Base-by-base conservation (phyloP, 37 sponge, comb jelly and placozoan species). In the Halichondria panicea region DNA sequence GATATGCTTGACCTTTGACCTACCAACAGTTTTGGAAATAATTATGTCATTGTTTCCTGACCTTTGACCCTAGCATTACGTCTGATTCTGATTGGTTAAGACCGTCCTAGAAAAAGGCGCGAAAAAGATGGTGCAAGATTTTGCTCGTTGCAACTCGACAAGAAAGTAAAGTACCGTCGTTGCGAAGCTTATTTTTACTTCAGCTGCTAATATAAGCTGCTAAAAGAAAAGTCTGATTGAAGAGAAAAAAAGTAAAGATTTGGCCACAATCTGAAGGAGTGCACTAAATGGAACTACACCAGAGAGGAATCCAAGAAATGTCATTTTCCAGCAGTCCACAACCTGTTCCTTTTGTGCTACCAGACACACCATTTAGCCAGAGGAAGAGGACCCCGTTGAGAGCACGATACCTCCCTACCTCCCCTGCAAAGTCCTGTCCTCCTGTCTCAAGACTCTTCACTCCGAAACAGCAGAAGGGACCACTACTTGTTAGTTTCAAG, bases 361-460 rank as follows among this genome's bases (percentile, higher is more conserved):
- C 70, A 0, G 74, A 81, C 5, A 62, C 68, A 1, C 41, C 79
- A 0, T 91, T 91, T 60, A 91, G 86, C 38, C 86, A 80, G 56
- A 72, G 91, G 46, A 85, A 77, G 52, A 76, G 66, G 68, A 91
- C 91, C 55, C 91, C 91, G 4, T 81, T 85, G 48, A 85, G 82
- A 81, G 82, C 78, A 3, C 68, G 55, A 31, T 25, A 56, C 0
- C 82, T 87, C 1, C 87, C 87, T 0, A 75, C 55, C 24, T 48
- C 92, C 0, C 87, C 92, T 8, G 76, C 88, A 12, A 92, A 92
- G 59, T 79, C 88, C 21, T 87, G 87, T 58, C 92, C 92, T 6
- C 92, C 92, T 33, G 84, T 87, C 13, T 88, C 88, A 3, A 61
- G 92, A 24, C 48, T 92, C 18, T 87, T 83, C 71, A 72, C 52